These are phyloP conservation scores for Orthosia cruda DNA, from an alignment of 2,888 invertebrate species.

Conservation along the genomic window DNA sequence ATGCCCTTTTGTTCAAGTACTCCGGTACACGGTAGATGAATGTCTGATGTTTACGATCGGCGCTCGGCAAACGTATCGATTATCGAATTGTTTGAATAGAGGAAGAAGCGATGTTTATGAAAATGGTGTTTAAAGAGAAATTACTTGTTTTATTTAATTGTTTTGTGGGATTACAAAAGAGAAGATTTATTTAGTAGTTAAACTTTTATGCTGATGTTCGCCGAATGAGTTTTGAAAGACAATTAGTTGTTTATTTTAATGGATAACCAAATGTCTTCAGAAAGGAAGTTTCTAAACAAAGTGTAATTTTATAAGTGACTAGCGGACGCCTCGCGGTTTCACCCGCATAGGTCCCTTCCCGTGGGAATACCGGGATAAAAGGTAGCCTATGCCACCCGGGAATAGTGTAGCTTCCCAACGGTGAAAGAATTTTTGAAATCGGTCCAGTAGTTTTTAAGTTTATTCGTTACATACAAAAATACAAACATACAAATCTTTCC, in stretches of 20 bases:
- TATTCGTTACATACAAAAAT: too few species aligned
- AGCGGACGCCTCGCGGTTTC: too few species aligned
- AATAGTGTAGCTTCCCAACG: too few species aligned
- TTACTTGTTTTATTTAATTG: constrained; percentile 30
- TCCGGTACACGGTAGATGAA: constrained; percentile 54
- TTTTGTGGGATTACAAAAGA: constrained; percentile 30
- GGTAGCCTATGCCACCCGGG: too few species aligned
- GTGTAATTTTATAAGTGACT: too few species aligned
- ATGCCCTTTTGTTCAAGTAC: constrained; percentile 60
- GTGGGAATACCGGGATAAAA: too few species aligned
- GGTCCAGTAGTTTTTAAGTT: too few species aligned
- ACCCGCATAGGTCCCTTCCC: too few species aligned
- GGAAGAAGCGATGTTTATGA: constrained; percentile 28
- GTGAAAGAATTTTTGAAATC: too few species aligned
- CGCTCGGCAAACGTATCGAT: constrained; percentile 48
- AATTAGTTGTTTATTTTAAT: background rate
- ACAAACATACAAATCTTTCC: too few species aligned
- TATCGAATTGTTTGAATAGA: constrained; percentile 33
- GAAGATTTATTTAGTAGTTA: constrained; percentile 22
- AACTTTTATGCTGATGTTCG: constrained; percentile 11
- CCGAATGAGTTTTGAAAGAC: background rate
- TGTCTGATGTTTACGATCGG: constrained; percentile 58
- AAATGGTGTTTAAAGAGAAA: constrained; percentile 24
- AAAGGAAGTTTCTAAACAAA: too few species aligned
- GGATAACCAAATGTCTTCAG: too few species aligned